These are phyloP conservation scores for Musca domestica DNA, from an alignment of 1,140 invertebrate genomes.

Conservation along the genomic window DNA sequence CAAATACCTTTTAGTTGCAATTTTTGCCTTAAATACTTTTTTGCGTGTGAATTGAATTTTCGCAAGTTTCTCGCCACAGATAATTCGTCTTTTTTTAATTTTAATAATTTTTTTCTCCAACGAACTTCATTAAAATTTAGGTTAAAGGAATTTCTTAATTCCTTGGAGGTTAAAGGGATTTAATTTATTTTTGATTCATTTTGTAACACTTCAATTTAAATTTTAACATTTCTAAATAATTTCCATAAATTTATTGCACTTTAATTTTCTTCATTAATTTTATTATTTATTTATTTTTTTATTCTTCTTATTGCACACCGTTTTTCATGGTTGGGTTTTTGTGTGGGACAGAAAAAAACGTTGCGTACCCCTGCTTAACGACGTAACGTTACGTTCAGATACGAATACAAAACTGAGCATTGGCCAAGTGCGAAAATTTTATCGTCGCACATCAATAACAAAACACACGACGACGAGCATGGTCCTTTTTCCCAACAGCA, in stretches of 20 bases:
- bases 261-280: background rate
- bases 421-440: constrained; percentile 29
- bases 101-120: background rate
- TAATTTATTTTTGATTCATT: too few species aligned
- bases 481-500: too few species aligned
- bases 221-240: too few species aligned
- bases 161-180: too few species aligned
- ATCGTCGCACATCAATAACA: constrained; percentile 26
- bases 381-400: constrained; percentile 52
- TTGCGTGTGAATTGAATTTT: too few species aligned
- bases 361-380: constrained; percentile 49
- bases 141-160: too few species aligned
- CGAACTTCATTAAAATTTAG: background rate
- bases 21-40: too few species aligned
- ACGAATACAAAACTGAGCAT: constrained; percentile 53
- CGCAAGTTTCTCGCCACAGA: too few species aligned
- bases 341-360: background rate
- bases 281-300: background rate
- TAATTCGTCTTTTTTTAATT: background rate
- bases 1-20: too few species aligned
- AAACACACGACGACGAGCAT: constrained; percentile 10
- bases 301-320: constrained; percentile 4
- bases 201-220: background rate
- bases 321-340: constrained; percentile 4
- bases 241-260: background rate